Evolutionary conservation across 2,113 vertebrate genomes (phyloP).

Genomic region (Tachysurus vachellii): DNA sequence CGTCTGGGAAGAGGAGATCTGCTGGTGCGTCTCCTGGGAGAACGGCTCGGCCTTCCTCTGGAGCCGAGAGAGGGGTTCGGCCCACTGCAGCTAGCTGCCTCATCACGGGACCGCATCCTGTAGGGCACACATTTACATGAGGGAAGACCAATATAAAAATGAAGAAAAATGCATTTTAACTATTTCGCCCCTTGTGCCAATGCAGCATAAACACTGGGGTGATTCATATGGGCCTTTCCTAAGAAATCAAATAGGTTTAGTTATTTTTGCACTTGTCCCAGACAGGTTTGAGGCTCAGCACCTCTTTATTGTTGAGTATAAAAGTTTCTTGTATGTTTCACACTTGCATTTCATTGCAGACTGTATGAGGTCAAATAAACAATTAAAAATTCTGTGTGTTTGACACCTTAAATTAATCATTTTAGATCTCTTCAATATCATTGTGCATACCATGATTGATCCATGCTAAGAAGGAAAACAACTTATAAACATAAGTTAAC

Average conservation of each 20-base stretch:
- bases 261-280: not conserved
- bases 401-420: too few species aligned
- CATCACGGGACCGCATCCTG: constrained; percentile 71
- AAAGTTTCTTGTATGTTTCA: not conserved
- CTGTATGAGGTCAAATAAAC: not conserved
- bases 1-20: constrained; percentile 80
- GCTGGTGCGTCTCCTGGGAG: constrained; percentile 83
- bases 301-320: not conserved
- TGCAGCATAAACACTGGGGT: not conserved
- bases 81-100: constrained; percentile 65
- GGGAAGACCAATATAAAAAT: not conserved
- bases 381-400: too few species aligned
- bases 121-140: constrained; percentile 51
- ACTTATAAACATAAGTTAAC: not conserved
- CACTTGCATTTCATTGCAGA: not conserved
- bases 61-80: constrained; percentile 66
- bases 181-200: not conserved
- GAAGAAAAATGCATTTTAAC: not conserved
- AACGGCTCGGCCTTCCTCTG: constrained; percentile 71
- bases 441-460: too few species aligned
- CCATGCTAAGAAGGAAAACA: not conserved
- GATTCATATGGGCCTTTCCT: not conserved
- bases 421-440: too few species aligned
- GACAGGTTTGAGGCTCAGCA: not conserved
- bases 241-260: not conserved